Base-by-base conservation (phyloP, 2,797 vertebrate genomes). In the Artibeus lituratus region DNA sequence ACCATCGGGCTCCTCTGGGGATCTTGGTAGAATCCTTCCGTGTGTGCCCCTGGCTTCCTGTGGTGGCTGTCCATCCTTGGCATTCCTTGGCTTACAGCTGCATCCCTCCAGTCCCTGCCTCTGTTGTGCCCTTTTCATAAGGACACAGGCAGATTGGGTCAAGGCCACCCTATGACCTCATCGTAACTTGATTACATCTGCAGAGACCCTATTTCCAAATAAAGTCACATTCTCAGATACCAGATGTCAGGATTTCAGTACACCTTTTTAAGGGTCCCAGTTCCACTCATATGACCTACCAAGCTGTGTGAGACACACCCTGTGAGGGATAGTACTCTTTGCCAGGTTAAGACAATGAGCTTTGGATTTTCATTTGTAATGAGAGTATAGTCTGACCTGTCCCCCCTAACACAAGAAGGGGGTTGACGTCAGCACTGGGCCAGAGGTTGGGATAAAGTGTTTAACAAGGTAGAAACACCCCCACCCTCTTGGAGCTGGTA, bases 51-150 rank as follows among this genome's bases (percentile, higher is more conserved):
- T 6, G 10, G n/a, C 32, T 24, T 21, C 53, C 32, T 1, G 32
- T 2, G 32, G 22, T 12, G 29, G 21, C 22, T 0, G 2, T 26
- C 42, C 1, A 0, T 8, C 70, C 18, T 10, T 44, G n/a, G 39
- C 14, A 0, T 57, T 42, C 26, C 69, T 35, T 35, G 65, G 10
- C 21, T 7, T 53, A 4, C 1, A 7, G 42, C 24, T 21, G 0
- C 7, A 6, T 15, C 16, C 7, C 11, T 51, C 82, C n/a, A 19
- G 1, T 2, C 55, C 51, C 81, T 39, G 16, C 32, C 26, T 29
- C 74, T 76, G 26, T 51, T 6, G 1, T 3, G 14, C 5, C 35
- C n/a, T 87, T 21, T 16, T 69, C 12, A 51, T 14, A 55, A 22
- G n/a, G 37, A 65, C 12, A 47, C 37, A 5, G 10, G 6, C 22